Evolutionary conservation across 2,113 vertebrate genomes (phyloP), one percentile per base, ranked within the genome.

Genomic region (Crotalus viridis): DNA sequence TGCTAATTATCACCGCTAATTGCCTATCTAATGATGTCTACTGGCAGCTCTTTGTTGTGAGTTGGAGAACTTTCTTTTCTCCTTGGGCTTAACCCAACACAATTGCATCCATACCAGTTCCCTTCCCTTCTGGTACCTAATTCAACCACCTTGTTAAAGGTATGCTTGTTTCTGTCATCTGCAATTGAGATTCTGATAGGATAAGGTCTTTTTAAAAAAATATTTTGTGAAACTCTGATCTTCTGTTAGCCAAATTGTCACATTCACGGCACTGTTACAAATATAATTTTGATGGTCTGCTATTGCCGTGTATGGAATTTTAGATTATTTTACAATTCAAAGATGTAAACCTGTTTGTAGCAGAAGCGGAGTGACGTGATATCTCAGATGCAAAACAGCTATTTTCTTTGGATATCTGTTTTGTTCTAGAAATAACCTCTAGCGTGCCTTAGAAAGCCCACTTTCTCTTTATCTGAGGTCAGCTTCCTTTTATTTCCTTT

Each of bases 351-450:
- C 22, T 88, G 89, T 52, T 64, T 91, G 92, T 22, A 55, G 88
- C 19, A 52, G 86, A 92, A 96, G 94, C 69, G 33, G 33, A 94
- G 90, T 15, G 21, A 54, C 10, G 89, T 90, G 33, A 94, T 55
- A 93, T 85, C 92, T 94, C 93, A 95, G 95, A 96, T 89, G 26
- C 89, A 87, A 93, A 94, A 22, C 33, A 93, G 88, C 69, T 95
- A 91, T 91, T 97, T 95, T 93, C 33, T 43, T 81, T 48, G 93
- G 93, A 93, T 93, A 85, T 54, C 93, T 95, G 95, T 69, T 92
- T 90, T 39, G 0, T 0, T 94, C 93, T 93, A 90, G 90, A 22
- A 19, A 93, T 94, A 94, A 89, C 86, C 69, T 9, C 24, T 13
- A 46, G 0, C 12, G 21, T 91, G 55, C 94, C 87, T 69, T 87